Base-by-base conservation (phyloP, 2,888 invertebrate species). In the Caenorhabditis afra region DNA sequence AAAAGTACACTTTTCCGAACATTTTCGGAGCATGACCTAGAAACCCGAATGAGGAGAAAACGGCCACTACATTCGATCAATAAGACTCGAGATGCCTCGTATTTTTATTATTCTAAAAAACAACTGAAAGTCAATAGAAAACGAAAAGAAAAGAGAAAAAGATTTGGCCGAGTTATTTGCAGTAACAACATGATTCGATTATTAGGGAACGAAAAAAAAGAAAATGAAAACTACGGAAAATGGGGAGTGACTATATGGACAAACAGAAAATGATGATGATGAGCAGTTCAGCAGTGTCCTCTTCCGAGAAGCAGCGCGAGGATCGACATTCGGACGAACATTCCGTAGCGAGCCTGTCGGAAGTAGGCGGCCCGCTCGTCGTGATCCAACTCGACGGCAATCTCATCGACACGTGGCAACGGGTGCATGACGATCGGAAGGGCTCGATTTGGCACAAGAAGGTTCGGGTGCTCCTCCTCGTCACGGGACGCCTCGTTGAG, bases 281-380 rank as follows among this genome's bases (percentile, higher is more conserved):
- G 35, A 35, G 23, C n/a, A 47, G 39, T 37, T 66, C 61, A 77
- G 16, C 65, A 52, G 50, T 78, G 71, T 23, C 66, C 76, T 58
- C 66, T 70, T 61, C 95, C 95, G 14, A 96, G 93, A 1, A 97
- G 94, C 93, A 96, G 95, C 0, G 96, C 94, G 18, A 99, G 92
- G 1, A 99, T 92, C 0, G 99, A 97, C 99, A 99, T 99, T 62
- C 99, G 93, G 18, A 99, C 95, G 90, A 95, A 99, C 94, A 99
- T 95, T 81, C 99, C 99, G 90, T 95, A 95, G 91, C 97, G 96
- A 0, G 96, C 97, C 92, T 99, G 99, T 20, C 98, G 93, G 93
- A 99, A 99, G 92, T 99, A 99, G 0, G 97, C 98, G 0, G 99
- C 98, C 59, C 99, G 96, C 96, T 86, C 84, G 92, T 99, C 99